phyloP scores from a whole-genome alignment of 2,113 vertebrate genomes.

The Piaya cayana region DNA sequence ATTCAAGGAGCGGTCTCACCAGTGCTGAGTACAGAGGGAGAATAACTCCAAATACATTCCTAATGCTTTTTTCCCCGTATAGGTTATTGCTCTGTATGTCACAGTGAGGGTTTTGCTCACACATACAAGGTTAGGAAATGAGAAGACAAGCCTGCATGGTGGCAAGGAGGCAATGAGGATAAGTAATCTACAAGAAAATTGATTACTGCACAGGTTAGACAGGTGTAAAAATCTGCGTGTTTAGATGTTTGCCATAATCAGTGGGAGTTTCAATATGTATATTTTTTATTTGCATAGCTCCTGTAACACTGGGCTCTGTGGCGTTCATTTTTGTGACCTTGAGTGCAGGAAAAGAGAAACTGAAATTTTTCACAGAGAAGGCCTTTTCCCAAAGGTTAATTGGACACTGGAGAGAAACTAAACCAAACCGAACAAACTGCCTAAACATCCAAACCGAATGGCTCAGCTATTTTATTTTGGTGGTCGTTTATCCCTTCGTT shows the following conservation, averaged over 20 bases:
- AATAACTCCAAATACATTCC: not conserved
- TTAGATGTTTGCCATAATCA: not conserved
- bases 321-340: not conserved
- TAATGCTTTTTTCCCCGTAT: not conserved
- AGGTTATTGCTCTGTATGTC: not conserved
- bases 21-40: too few relatives aligned
- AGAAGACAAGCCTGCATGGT: not conserved
- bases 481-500: not conserved
- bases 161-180: not conserved
- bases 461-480: not conserved
- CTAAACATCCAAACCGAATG: not conserved
- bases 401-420: not conserved
- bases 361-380: not conserved
- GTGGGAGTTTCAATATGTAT: not conserved
- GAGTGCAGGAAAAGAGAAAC: not conserved
- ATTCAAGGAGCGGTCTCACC: too few relatives aligned
- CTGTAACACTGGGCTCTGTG: not conserved
- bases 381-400: conserved; percentile 14
- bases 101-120: not conserved
- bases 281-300: not conserved
- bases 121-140: not conserved
- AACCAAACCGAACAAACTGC: conserved; percentile 3
- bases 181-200: not conserved
- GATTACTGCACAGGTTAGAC: not conserved
- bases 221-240: not conserved